phyloP scores from a whole-genome alignment of 37 sponge, comb jelly and placozoan species.

The Beroe forskalii region DNA sequence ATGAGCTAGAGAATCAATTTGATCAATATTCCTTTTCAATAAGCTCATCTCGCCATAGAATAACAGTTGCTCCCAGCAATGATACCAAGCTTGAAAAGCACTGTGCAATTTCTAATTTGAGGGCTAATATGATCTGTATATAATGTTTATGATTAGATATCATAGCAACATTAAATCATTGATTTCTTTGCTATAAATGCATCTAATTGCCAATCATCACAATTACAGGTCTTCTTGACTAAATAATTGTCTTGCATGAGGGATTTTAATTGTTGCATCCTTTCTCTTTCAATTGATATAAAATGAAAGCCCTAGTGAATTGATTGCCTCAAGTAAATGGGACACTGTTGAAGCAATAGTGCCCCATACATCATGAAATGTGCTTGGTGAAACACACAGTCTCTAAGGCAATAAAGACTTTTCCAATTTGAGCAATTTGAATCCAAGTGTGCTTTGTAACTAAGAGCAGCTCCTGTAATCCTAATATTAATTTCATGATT shows the following conservation, averaged over 20 bases:
- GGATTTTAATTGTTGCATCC: background rate
- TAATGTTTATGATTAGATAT: background rate
- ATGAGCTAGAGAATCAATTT: background rate
- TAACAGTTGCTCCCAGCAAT: background rate
- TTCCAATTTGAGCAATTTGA: background rate
- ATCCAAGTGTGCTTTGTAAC: too few species aligned
- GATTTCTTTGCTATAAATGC: background rate
- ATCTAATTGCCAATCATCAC: background rate
- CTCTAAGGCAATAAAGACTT: background rate
- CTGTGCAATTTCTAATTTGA: background rate
- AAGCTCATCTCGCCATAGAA: conserved; percentile 19
- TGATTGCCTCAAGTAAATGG: background rate
- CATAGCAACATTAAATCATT: background rate
- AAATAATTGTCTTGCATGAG: conserved; percentile 17
- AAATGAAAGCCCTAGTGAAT: background rate
- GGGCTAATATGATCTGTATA: background rate
- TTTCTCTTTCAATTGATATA: background rate
- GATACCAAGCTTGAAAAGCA: background rate
- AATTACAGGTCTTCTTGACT: background rate
- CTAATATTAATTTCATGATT: background rate
- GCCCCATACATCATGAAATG: background rate
- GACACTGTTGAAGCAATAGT: background rate
- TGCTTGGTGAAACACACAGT: background rate
- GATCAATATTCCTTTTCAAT: background rate
- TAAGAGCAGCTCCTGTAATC: background rate